These are phyloP conservation scores for Micropoecilia bifurca DNA, from an alignment of 2,797 vertebrate species.

Conservation along the genomic window DNA sequence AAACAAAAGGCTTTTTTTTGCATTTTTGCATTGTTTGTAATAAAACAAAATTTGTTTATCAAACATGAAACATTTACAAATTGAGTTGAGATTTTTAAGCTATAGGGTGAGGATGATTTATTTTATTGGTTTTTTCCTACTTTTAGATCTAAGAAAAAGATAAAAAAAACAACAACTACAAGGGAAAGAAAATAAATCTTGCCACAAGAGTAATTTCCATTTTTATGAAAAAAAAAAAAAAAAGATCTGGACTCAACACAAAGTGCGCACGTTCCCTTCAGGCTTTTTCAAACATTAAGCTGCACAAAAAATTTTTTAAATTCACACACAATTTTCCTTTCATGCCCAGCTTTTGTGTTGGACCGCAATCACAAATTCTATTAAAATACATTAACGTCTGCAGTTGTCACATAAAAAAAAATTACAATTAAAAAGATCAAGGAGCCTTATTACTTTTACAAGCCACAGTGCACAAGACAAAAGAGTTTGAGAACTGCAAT, in stretches of 20 bases:
- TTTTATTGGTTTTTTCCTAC: not conserved
- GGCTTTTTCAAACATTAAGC: not conserved
- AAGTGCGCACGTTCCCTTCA: not conserved
- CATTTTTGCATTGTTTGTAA: not conserved
- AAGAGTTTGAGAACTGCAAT: not conserved
- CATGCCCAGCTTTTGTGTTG: not conserved
- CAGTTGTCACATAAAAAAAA: not conserved
- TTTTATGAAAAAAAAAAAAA: not conserved
- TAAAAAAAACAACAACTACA: not conserved
- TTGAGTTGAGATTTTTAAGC: no score
- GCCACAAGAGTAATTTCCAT: not conserved
- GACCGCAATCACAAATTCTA: not conserved
- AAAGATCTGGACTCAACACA: not conserved
- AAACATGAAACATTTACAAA: not conserved
- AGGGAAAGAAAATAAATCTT: not conserved
- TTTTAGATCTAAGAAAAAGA: not conserved
- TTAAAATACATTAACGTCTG: not conserved
- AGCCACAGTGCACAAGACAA: not conserved
- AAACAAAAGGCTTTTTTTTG: no score
- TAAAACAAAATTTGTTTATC: not conserved
- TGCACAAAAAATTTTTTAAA: not conserved
- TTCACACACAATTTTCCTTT: not conserved
- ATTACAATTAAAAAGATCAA: not conserved
- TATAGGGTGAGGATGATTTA: not conserved
- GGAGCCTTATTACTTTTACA: not conserved